These are phyloP conservation scores for Lissonota sp. DNA, from an alignment of 2,888 invertebrate genomes.

Conservation along the genomic window DNA sequence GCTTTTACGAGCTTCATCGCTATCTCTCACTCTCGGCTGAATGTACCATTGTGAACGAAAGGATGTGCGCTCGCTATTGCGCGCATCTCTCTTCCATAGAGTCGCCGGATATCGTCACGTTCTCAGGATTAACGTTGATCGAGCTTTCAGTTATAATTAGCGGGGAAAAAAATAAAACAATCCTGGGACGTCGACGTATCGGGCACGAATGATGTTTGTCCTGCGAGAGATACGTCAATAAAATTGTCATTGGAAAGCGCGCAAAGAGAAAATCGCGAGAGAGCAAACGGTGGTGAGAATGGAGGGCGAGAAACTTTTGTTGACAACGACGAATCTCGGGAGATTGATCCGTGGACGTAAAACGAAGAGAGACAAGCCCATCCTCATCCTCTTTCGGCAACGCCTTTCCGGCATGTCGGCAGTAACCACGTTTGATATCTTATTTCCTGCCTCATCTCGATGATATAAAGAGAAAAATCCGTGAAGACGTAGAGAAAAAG, in stretches of 20 bases:
- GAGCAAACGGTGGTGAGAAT: not conserved
- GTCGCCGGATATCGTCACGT: conserved; percentile 9
- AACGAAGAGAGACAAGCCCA: not conserved
- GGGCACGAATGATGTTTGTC: no score
- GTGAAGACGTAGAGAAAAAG: conserved; percentile 5
- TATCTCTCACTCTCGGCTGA: not conserved
- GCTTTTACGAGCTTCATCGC: conserved; percentile 47
- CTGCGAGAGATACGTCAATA: no score
- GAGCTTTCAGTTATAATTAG: conserved; percentile 34
- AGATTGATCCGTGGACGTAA: not conserved
- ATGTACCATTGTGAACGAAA: conserved; percentile 35
- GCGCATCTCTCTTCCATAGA: conserved; percentile 45
- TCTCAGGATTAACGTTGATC: conserved; percentile 47
- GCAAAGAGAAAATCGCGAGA: not conserved
- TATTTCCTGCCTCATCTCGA: conserved; percentile 7
- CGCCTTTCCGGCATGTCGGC: not conserved
- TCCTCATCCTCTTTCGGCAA: not conserved
- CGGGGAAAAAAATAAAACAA: conserved; percentile 19
- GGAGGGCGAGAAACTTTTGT: not conserved
- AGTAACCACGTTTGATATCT: conserved; percentile 3
- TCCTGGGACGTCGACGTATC: not conserved
- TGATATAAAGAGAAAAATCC: conserved; percentile 56
- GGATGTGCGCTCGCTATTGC: conserved; percentile 37
- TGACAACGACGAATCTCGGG: not conserved
- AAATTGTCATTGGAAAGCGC: no score